Evolutionary conservation across 2,797 vertebrate genomes (phyloP).

Genomic region (Syncerus caffer): DNA sequence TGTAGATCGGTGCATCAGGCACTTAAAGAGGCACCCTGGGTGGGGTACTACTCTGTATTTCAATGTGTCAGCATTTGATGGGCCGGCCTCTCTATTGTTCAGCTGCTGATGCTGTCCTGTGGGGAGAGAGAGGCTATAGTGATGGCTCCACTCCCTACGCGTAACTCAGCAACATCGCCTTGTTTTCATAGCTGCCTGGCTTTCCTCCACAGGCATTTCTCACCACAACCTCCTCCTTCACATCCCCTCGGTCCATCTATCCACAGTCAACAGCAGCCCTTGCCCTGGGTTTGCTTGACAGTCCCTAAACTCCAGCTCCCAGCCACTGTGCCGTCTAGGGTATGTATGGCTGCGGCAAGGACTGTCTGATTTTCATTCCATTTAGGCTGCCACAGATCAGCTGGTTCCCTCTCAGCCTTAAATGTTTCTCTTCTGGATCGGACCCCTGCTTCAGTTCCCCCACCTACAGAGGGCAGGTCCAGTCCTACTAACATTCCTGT

Average conservation of each 20-base stretch:
- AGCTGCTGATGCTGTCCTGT: background rate
- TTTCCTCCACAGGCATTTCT: background rate
- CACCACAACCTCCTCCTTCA: background rate
- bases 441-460: background rate
- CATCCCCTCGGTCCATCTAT: background rate
- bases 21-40: background rate
- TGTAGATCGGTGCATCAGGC: background rate
- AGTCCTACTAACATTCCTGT: background rate
- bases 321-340: background rate
- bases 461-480: fast-evolving
- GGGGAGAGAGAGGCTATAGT: background rate
- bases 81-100: background rate
- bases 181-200: background rate
- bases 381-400: background rate
- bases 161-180: background rate
- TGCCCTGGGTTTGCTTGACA: background rate
- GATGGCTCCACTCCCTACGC: background rate
- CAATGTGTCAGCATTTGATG: background rate
- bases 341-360: background rate
- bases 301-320: background rate
- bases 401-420: background rate
- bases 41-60: background rate
- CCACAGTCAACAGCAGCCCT: background rate
- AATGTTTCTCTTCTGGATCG: background rate
- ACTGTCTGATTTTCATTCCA: background rate